Percentiles rank a stretch among this genome's conserved stretches.
Conservation (phyloP, 2,113 vertebrate genomes). For the Enhydra lutris region DNA sequence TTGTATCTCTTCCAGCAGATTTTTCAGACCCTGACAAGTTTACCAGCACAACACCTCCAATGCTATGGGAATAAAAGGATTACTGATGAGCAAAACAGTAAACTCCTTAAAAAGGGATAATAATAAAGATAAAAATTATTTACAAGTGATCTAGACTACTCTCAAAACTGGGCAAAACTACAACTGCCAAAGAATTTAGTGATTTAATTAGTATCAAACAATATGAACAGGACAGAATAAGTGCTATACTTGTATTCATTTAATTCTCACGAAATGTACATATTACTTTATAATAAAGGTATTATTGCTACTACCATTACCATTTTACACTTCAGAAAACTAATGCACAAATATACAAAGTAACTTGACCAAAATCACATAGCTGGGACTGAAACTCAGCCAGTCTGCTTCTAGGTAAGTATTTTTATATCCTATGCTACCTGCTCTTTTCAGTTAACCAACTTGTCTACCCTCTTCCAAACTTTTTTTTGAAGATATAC, state of each 20-base stretch:
- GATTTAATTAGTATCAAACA: neutral
- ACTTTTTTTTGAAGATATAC: neutral
- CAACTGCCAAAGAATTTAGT: neutral
- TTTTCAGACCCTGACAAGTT: constrained; percentile 93
- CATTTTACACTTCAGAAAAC: constrained; percentile 25
- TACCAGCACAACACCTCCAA: constrained; percentile 94
- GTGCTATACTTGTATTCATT: neutral
- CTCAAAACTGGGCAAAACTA: constrained; percentile 3
- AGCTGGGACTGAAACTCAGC: neutral
- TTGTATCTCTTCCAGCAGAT: constrained; percentile 87
- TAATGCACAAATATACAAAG: neutral
- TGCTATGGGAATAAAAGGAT: constrained; percentile 81
- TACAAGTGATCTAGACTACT: neutral
- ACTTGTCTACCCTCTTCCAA: neutral
- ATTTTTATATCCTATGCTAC: neutral
- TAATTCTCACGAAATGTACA: neutral
- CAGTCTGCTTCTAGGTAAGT: neutral
- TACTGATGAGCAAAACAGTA: constrained; percentile 42
- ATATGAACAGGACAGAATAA: neutral
- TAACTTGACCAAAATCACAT: neutral
- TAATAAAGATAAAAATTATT: constrained; percentile 21
- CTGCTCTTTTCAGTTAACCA: neutral
- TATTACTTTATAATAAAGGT: neutral
- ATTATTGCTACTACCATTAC: neutral
- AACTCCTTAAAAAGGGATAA: constrained; percentile 20